A percentile compares a stretch with the other conserved stretches of the same genome.
Conservation (phyloP, 2,113 vertebrate genomes). For the Platichthys flesus region DNA sequence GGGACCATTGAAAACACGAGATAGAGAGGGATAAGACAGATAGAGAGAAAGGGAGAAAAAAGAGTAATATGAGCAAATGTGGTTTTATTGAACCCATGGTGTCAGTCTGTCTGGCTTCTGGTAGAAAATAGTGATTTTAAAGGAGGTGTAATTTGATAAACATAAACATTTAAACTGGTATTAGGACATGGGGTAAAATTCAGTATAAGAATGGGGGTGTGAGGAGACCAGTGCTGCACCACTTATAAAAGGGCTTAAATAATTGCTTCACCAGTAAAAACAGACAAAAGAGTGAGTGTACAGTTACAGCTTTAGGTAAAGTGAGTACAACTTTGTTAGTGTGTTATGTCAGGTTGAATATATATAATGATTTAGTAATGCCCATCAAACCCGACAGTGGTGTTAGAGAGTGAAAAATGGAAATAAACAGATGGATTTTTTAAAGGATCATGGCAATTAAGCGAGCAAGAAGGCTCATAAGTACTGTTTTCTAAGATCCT, state of each 20-base stretch:
- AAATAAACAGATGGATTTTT: background rate
- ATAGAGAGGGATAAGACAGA: slow-evolving; percentile 75
- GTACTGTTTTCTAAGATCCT: background rate
- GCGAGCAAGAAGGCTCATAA: background rate
- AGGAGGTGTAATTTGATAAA: background rate
- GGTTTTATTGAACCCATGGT: slow-evolving; percentile 14
- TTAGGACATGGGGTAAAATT: background rate
- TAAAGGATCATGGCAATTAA: slow-evolving; percentile 7
- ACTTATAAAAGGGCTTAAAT: background rate
- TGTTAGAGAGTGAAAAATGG: slow-evolving; percentile 1
- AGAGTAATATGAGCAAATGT: slow-evolving; percentile 73
- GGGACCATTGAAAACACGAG: slow-evolving; percentile 58
- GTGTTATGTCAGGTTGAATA: background rate
- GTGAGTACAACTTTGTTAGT: slow-evolving; percentile 18
- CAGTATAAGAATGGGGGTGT: background rate
- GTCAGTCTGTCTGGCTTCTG: slow-evolving; percentile 22
- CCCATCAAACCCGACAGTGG: slow-evolving; percentile 6
- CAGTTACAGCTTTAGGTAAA: background rate
- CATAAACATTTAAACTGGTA: background rate
- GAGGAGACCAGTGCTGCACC: background rate
- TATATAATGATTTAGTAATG: background rate
- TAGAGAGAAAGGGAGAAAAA: slow-evolving; percentile 84
- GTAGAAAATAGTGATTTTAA: slow-evolving; percentile 3
- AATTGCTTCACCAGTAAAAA: background rate
- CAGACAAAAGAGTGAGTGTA: background rate